A percentile compares a stretch with the other conserved stretches of the same genome.
Evolutionary conservation across 2,888 invertebrate genomes (phyloP).

Genomic region (Cataglyphis cursor): DNA sequence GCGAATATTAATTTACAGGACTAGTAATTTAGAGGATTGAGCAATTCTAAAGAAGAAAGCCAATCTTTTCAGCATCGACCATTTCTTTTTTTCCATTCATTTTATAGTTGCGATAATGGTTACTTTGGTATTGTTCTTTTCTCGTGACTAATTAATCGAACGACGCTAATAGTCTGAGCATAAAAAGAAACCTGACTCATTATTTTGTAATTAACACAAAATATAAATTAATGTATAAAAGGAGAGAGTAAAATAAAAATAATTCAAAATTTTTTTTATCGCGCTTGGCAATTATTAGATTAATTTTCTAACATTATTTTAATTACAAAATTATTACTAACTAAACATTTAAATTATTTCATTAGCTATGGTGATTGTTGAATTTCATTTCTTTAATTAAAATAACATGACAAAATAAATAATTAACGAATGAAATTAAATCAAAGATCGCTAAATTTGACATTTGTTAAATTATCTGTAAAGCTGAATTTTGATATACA

Average conservation of each 20-base stretch:
- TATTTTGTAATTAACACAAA: conserved; percentile 2
- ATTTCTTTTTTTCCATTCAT: conserved; percentile 6
- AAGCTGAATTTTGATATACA: neutral
- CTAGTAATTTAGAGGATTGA: conserved; percentile 16
- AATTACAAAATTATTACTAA: neutral
- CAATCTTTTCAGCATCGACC: neutral
- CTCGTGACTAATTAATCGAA: conserved; percentile 17
- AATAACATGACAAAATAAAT: neutral
- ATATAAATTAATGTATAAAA: neutral
- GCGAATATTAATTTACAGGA: neutral
- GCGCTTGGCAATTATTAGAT: neutral
- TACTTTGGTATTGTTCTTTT: conserved; percentile 14
- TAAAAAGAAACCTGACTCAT: neutral
- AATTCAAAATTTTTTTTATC: neutral
- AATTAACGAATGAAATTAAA: conserved; percentile 5
- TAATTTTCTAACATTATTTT: neutral
- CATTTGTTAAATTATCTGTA: conserved; percentile 18
- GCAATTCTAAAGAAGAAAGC: conserved; percentile 27
- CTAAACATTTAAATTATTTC: neutral
- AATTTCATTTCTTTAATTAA: neutral
- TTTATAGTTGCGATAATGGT: conserved; percentile 1
- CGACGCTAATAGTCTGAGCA: neutral
- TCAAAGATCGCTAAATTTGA: neutral
- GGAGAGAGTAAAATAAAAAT: neutral
- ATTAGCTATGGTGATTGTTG: neutral